Evolutionary conservation across 2,797 vertebrate genomes (phyloP), one percentile per base, ranked within the genome.

Genomic region (Ctenopoma multispine): DNA sequence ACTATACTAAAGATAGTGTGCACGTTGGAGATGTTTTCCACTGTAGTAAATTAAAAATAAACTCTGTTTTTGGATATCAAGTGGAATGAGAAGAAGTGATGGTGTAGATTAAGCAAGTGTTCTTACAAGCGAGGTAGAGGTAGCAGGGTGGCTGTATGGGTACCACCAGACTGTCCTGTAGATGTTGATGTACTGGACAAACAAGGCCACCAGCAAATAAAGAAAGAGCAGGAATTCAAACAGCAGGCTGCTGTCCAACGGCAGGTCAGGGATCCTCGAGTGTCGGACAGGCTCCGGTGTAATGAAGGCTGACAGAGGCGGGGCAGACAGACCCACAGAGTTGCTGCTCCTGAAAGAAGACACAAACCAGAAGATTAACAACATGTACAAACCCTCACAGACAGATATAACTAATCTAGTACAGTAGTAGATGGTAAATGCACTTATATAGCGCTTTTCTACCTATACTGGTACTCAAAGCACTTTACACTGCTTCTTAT

Each of bases 141-240:
- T 97, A 72, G 98, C 95, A 44, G 97, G 97, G 77, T 98, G 96
- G 90, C 94, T 98, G 83, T 98, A 97, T 0, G 98, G 97, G 80
- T 98, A 98, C 98, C 98, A 99, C 98, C 98, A 99, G 73, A 99
- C 97, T 0, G 98, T 98, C 93, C 97, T 97, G 93, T 99, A 99
- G 85, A 99, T 99, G 93, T 99, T 99, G 72, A 99, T 98, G 86
- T 99, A 99, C 82, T 99, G 98, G 88, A 98, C 97, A 75, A 99
- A 98, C 73, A 99, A 94, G 34, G 98, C 97, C 90, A 99, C 96
- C 90, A 99, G 91, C 77, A 99, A 86, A 83, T 99, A 99, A 44
- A 98, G 95, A 87, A 99, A 99, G 87, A 99, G 98, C 56, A 99
- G 95, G 90, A 98, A 95, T 88, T 99, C 98, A 84, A 99, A 99